Percentiles rank a stretch among this genome's conserved stretches.
Evolutionary conservation across 2,113 vertebrate species (phyloP).

Genomic region (Prochilodus magdalenae): DNA sequence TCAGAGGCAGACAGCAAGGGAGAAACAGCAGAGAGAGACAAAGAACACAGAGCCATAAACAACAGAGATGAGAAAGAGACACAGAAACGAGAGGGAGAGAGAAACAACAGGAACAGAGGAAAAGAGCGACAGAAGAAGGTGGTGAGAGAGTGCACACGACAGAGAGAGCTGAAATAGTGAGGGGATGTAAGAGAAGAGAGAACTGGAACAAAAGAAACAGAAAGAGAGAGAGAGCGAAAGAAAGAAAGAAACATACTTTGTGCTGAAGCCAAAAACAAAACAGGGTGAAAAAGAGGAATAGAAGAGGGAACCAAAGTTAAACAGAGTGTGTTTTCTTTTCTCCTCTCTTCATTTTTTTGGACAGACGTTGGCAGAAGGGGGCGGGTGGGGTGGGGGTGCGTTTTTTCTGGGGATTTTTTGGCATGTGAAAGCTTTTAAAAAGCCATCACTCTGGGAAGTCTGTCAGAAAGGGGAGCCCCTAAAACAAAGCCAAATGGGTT

Average conservation of each 20-base stretch:
- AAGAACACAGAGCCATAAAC: too few species aligned
- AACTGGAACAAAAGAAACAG: too few species aligned
- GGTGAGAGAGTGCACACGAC: background rate
- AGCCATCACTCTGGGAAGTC: constrained; percentile 31
- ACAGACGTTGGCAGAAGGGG: constrained; percentile 14
- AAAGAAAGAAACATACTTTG: background rate
- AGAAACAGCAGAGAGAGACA: background rate
- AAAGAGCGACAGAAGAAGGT: too few species aligned
- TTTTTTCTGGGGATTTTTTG: background rate
- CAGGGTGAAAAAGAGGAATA: constrained; percentile 41
- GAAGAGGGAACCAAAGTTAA: constrained; percentile 54
- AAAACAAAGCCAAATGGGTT: constrained; percentile 37
- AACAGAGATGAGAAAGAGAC: constrained; percentile 16
- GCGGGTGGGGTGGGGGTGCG: background rate
- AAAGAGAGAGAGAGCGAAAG: background rate
- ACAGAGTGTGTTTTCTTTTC: constrained; percentile 58
- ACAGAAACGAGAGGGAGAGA: too few species aligned
- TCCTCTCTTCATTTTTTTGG: constrained; percentile 20
- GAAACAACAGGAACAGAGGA: too few species aligned
- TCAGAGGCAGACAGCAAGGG: background rate
- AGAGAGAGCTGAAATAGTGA: too few species aligned
- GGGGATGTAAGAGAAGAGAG: too few species aligned
- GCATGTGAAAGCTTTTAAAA: constrained; percentile 53
- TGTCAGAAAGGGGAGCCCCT: constrained; percentile 13
- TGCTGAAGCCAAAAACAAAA: constrained; percentile 34